Percentiles rank a stretch among this genome's conserved stretches.
Conservation (phyloP, 2,888 invertebrate species). For the Lasiommata megera region DNA sequence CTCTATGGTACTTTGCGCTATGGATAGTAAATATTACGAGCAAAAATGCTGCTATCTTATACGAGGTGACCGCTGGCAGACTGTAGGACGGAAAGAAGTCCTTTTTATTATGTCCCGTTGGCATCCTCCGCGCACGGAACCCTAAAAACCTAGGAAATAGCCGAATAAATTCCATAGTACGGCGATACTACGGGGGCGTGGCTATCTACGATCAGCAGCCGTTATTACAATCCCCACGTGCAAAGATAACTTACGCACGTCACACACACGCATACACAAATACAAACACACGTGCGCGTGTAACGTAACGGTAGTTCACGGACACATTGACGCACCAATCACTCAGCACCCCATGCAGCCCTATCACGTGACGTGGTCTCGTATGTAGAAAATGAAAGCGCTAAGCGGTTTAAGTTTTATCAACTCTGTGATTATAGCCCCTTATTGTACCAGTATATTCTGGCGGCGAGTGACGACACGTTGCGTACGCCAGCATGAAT, state of each 20-base stretch:
- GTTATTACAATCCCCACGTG: constrained; percentile 53
- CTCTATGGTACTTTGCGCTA: too few relatives aligned
- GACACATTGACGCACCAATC: constrained; percentile 44
- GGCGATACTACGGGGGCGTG: constrained; percentile 21
- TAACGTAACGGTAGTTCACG: constrained; percentile 33
- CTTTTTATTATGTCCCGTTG: too few relatives aligned
- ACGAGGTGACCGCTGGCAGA: too few relatives aligned
- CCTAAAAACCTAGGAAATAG: neutral
- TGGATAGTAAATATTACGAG: too few relatives aligned
- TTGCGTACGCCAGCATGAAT: constrained; percentile 34
- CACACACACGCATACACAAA: constrained; percentile 28
- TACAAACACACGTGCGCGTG: too few relatives aligned
- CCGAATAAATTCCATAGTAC: neutral
- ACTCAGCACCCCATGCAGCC: constrained; percentile 51
- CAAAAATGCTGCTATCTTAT: too few relatives aligned
- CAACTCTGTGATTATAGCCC: constrained; percentile 58
- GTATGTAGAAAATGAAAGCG: constrained; percentile 61
- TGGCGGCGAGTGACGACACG: constrained; percentile 44
- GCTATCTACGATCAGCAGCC: constrained; percentile 15
- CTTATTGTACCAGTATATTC: constrained; percentile 35
- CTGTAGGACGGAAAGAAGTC: too few relatives aligned
- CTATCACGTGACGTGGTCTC: constrained; percentile 48
- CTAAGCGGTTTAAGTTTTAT: constrained; percentile 76
- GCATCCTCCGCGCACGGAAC: too few relatives aligned
- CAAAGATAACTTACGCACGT: constrained; percentile 53